These are phyloP conservation scores for Agrypnus murinus DNA, from an alignment of 2,888 invertebrate genomes.

Conservation along the genomic window DNA sequence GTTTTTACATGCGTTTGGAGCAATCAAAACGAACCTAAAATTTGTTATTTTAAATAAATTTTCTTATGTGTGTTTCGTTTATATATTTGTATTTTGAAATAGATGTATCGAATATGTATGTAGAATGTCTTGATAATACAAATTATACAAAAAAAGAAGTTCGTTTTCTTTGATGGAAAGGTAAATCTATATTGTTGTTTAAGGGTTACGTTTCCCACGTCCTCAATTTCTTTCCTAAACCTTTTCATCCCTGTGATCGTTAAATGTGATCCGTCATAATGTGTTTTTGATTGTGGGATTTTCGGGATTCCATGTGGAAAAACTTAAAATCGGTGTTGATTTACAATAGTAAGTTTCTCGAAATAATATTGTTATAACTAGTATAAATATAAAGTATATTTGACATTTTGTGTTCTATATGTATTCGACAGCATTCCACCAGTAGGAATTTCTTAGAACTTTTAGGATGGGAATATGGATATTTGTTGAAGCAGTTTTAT, in stretches of 20 bases:
- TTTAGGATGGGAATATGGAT: too few relatives aligned
- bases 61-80: neutral
- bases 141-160: neutral
- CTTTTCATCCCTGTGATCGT: slow-evolving; percentile 30
- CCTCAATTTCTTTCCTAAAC: slow-evolving; percentile 26
- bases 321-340: slow-evolving; percentile 32
- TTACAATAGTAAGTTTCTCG: slow-evolving; percentile 11
- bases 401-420: too few relatives aligned
- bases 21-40: neutral
- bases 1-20: slow-evolving; percentile 12
- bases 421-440: too few relatives aligned
- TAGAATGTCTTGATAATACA: neutral
- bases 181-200: slow-evolving; percentile 14
- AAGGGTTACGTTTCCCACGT: slow-evolving; percentile 28
- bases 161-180: neutral
- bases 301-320: slow-evolving; percentile 28
- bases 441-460: too few relatives aligned
- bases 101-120: neutral
- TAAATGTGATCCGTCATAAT: slow-evolving; percentile 40
- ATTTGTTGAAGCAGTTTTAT: too few relatives aligned
- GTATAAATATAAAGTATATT: too few relatives aligned
- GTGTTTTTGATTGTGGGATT: slow-evolving; percentile 43
- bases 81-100: neutral
- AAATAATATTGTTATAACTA: neutral
- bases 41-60: slow-evolving; percentile 7